phyloP scores from a whole-genome alignment of 2,113 vertebrate species.

The Phaethornis superciliosus region DNA sequence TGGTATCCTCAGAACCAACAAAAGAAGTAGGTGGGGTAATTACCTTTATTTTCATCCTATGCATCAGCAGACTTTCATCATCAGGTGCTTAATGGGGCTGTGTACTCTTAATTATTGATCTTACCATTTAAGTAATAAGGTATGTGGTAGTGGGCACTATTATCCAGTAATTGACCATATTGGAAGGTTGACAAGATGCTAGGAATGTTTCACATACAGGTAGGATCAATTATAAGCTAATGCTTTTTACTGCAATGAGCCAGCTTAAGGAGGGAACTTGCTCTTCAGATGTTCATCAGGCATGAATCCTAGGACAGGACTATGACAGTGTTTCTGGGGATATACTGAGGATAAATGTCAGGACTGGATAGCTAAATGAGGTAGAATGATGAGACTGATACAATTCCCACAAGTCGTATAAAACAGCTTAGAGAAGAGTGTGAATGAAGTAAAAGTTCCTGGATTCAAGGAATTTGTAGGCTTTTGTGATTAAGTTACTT shows the following conservation, averaged over 20 bases:
- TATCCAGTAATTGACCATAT: slow-evolving; percentile 74
- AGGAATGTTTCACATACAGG: slow-evolving; percentile 72
- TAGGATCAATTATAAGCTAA: slow-evolving; percentile 74
- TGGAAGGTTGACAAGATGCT: slow-evolving; percentile 71
- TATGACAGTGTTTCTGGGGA: background rate
- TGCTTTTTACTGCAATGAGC: slow-evolving; percentile 56
- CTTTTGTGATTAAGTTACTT: background rate
- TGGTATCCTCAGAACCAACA: background rate
- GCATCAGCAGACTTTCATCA: slow-evolving; percentile 34
- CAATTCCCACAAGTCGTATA: background rate
- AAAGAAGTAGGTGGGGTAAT: background rate
- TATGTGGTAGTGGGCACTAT: slow-evolving; percentile 71
- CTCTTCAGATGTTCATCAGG: slow-evolving; percentile 27
- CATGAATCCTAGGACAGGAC: background rate
- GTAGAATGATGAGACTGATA: background rate
- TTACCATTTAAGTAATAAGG: slow-evolving; percentile 64
- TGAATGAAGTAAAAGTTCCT: background rate
- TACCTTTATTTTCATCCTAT: background rate
- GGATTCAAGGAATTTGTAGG: background rate
- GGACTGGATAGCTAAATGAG: background rate
- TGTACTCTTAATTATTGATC: slow-evolving; percentile 78
- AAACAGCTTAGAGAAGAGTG: background rate
- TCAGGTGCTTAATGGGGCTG: slow-evolving; percentile 56
- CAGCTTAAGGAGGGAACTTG: slow-evolving; percentile 11
- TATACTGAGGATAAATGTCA: background rate